These are phyloP conservation scores for Cariama cristata DNA, from an alignment of 2,113 vertebrate species.

Conservation along the genomic window DNA sequence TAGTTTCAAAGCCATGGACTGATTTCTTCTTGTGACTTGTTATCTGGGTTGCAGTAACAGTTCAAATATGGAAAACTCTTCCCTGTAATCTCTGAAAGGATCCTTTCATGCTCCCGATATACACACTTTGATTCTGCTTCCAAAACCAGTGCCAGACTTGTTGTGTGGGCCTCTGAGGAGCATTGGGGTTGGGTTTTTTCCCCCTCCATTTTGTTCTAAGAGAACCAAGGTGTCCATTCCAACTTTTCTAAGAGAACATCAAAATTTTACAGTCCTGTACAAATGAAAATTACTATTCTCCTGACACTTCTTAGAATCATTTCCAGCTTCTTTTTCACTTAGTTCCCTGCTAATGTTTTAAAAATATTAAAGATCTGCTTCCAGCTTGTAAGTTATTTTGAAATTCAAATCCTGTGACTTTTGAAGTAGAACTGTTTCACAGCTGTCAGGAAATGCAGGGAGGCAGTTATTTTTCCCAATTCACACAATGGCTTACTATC, in stretches of 20 bases:
- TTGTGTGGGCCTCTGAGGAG: not conserved
- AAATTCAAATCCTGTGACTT: conserved; percentile 61
- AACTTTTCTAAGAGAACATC: not conserved
- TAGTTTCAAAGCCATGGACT: not conserved
- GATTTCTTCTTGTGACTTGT: not conserved
- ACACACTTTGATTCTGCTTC: not conserved
- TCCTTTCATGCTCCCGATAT: not conserved
- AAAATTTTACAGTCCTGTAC: not conserved
- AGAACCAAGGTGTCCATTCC: not conserved
- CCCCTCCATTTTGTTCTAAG: not conserved
- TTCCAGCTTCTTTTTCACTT: not conserved
- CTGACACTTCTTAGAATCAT: not conserved
- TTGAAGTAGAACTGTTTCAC: conserved; percentile 54
- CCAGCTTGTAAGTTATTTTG: conserved; percentile 42
- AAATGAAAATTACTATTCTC: conserved; percentile 14
- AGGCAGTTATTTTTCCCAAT: conserved; percentile 15
- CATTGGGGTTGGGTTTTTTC: not conserved
- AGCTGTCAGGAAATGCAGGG: conserved; percentile 36
- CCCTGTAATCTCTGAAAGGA: not conserved
- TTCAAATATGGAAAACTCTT: not conserved
- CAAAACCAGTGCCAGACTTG: not conserved
- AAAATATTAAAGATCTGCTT: conserved; percentile 41
- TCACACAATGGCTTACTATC: not conserved
- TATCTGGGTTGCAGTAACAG: not conserved
- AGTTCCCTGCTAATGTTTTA: not conserved